Base-by-base conservation (phyloP, 2,113 vertebrate genomes). In the Lampris megalopsis region DNA sequence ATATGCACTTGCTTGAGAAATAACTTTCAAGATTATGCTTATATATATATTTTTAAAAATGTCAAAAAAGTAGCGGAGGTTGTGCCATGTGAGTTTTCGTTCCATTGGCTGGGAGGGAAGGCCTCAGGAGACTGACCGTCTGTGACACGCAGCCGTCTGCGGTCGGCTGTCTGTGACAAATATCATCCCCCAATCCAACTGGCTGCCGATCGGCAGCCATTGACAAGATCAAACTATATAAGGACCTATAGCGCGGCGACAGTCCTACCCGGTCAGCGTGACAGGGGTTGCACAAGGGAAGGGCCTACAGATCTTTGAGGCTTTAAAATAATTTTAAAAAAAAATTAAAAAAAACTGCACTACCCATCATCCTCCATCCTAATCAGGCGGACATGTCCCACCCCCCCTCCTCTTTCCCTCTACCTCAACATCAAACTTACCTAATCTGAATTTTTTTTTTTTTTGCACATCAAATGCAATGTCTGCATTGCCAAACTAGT, bases 1-100 rank as follows among this genome's bases (percentile, higher is more conserved):
- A 93, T 92, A 92, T 92, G 88, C 90, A 92, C 91, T 91, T 92
- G 87, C 87, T 90, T 90, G 83, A 89, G 83, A 89, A 90, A 82
- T 87, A 85, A 81, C 75, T 84, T 84, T 88, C 86, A 84, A 91
- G 86, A 91, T 87, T 88, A 91, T 90, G 91, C 89, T 87, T 88
- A 89, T 88, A 92, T 92, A 54, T 54, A 88, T 93, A 77, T 88
- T 91, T 90, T 90, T 86, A 86, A 91, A 24, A 88, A 86, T 75
- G 69, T 83, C 24, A 24, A 24, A 80, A 73, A 72, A 89, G 70
- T 84, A 65, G 81, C 56, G 75, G 85, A 24, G 24, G 80, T 81
- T 84, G 81, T 91, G 86, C 85, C 84, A 91, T 88, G 87, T 63
- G 75, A 68, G 71, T 90, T 89, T 77, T 64, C 58, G 87, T 79